phyloP scores from a whole-genome alignment of 2,888 invertebrate species.

The Serrognathus titanus region DNA sequence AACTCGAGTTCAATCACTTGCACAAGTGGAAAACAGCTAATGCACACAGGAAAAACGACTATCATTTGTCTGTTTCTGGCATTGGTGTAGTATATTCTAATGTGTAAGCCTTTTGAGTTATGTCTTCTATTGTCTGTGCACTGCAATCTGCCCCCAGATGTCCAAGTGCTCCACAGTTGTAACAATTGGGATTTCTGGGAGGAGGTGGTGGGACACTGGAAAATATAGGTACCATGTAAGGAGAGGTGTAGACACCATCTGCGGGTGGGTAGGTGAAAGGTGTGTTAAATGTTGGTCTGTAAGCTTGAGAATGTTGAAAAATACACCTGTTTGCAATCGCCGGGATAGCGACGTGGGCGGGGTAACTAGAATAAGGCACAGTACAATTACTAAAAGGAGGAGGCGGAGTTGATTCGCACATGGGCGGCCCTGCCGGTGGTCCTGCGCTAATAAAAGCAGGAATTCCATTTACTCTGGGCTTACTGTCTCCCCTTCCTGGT shows the following conservation, averaged over 20 bases:
- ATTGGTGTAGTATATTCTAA: slow-evolving; percentile 55
- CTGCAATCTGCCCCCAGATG: slow-evolving; percentile 86
- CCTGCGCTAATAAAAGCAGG: slow-evolving; percentile 30
- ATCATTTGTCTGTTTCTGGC: slow-evolving; percentile 31
- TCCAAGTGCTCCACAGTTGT: slow-evolving; percentile 84
- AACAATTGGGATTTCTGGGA: slow-evolving; percentile 57
- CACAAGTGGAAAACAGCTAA: neutral
- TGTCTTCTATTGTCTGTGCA: slow-evolving; percentile 89
- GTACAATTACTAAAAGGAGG: slow-evolving; percentile 47
- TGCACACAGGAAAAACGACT: slow-evolving; percentile 1
- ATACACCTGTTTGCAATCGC: slow-evolving; percentile 36
- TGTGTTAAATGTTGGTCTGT: slow-evolving; percentile 42
- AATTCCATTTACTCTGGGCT: slow-evolving; percentile 36
- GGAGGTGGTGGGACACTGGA: slow-evolving; percentile 51
- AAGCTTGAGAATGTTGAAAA: slow-evolving; percentile 40
- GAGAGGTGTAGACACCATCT: slow-evolving; percentile 49
- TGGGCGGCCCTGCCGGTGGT: slow-evolving; percentile 33
- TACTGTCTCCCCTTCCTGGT: slow-evolving; percentile 32
- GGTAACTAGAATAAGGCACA: slow-evolving; percentile 53
- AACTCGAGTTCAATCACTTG: slow-evolving; percentile 2
- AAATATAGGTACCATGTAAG: slow-evolving; percentile 44
- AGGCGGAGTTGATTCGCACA: slow-evolving; percentile 42
- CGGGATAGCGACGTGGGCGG: slow-evolving; percentile 39
- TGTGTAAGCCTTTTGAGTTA: slow-evolving; percentile 71
- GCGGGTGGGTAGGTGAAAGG: slow-evolving; percentile 53